These are phyloP conservation scores for Apodemus sylvaticus DNA, from an alignment of 2,113 vertebrate genomes.

Conservation along the genomic window DNA sequence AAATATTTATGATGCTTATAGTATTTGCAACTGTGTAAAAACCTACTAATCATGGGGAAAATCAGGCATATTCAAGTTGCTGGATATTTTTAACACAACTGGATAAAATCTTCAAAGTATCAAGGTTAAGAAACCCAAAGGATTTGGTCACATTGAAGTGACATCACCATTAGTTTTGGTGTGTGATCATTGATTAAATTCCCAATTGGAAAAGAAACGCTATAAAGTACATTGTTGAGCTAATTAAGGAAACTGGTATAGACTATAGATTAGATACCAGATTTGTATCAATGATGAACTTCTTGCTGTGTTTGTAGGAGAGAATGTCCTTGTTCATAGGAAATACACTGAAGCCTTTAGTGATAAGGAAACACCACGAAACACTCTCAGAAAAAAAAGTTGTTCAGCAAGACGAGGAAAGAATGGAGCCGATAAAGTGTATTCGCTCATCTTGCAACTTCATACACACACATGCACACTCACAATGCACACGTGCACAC, in stretches of 20 bases:
- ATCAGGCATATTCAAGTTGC: neutral
- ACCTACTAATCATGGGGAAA: neutral
- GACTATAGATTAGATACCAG: neutral
- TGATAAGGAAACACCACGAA: neutral
- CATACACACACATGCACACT: neutral
- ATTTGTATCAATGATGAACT: neutral
- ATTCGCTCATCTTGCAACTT: neutral
- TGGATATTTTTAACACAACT: neutral
- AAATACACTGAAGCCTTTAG: neutral
- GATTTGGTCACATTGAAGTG: neutral
- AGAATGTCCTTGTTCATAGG: neutral
- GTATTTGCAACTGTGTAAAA: neutral
- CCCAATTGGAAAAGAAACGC: neutral
- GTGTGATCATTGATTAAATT: neutral
- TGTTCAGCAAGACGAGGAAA: neutral
- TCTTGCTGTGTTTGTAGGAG: neutral
- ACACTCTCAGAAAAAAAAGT: neutral
- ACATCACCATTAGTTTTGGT: neutral
- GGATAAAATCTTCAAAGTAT: neutral
- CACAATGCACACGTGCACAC: too few relatives aligned
- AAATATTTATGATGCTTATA: neutral
- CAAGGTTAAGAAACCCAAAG: neutral
- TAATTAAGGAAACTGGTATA: neutral
- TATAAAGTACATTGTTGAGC: neutral
- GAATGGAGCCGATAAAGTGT: neutral